Base-by-base conservation (phyloP, 1,140 invertebrate genomes). In the Lucilia sericata region DNA sequence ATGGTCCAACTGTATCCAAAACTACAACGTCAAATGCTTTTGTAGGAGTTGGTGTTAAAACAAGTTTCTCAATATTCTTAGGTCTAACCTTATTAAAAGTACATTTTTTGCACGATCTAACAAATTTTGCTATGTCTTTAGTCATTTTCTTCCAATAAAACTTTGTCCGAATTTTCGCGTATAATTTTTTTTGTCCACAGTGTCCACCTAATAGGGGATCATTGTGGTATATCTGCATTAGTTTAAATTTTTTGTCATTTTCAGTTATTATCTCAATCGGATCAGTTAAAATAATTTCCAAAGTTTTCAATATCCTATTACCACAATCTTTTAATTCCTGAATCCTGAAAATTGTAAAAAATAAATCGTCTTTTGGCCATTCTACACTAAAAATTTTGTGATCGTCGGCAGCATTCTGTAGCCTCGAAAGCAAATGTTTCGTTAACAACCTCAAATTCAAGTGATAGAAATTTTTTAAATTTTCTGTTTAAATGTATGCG, bases 91-190 rank as follows among this genome's bases (percentile, higher is more conserved):
- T 84, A 76, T 75, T 84, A 7, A 84, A 1, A 12, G 42, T 75
- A 36, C 83, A 84, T 78, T 84, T 84, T 81, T 51, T 30, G 30
- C 78, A 81, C 13, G 12, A 25, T 81, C 36, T 81, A 47, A 81
- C n/a, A 81, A 84, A 78, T 21, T 25, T 84, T 9, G 83, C 83
- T 9, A 84, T 49, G 74, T 84, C 74, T 30, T 78, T 78, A 14
- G 36, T 21, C 74, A 84, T 75, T 78, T 75, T 78, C 36, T 78
- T 78, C 75, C 51, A 51, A 30, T 47, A 51, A 55, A 42, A 80
- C 17, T 84, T 75, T 36, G 36, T 65, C 4, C 19, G 30, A 17
- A 49, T 47, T n/a, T 34, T 81, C 36, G 78, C 36, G 34, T 19
- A 47, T 2, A 81, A 81, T 81, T 47, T 36, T 36, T 36, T 36